Evolutionary conservation across 2,113 vertebrate genomes (phyloP).

Genomic region (Sardina pilchardus): DNA sequence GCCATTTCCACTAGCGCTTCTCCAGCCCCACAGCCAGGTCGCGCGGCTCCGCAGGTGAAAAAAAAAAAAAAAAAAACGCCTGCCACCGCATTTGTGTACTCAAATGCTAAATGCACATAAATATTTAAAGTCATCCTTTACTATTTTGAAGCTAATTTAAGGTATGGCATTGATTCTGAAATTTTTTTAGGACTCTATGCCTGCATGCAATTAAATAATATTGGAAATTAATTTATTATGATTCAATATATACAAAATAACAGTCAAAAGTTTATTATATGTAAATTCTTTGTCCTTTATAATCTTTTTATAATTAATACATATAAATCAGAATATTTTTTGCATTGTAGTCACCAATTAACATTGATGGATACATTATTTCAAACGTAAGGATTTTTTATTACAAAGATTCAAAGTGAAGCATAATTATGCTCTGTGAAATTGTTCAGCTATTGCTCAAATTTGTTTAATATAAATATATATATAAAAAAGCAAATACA

Average conservation of each 20-base stretch:
- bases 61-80: too few species aligned
- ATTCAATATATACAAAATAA: not conserved
- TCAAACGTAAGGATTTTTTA: too few species aligned
- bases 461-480: not conserved
- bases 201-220: not conserved
- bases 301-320: not conserved
- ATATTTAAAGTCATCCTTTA: not conserved
- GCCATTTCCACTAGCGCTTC: slow-evolving; percentile 62
- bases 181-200: not conserved
- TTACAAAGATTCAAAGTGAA: not conserved
- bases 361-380: not conserved
- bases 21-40: not conserved
- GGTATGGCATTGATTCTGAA: not conserved
- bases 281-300: not conserved
- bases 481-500: not conserved
- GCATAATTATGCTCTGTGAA: not conserved
- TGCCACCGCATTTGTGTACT: slow-evolving; percentile 39
- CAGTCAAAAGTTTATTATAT: not conserved
- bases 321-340: not conserved
- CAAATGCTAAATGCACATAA: not conserved
- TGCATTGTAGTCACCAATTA: not conserved
- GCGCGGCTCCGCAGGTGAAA: slow-evolving; percentile 51
- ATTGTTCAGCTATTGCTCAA: not conserved
- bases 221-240: not conserved
- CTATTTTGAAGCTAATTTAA: not conserved